These are phyloP conservation scores for Myodes glareolus DNA, from an alignment of 2,113 vertebrate species.

Conservation along the genomic window DNA sequence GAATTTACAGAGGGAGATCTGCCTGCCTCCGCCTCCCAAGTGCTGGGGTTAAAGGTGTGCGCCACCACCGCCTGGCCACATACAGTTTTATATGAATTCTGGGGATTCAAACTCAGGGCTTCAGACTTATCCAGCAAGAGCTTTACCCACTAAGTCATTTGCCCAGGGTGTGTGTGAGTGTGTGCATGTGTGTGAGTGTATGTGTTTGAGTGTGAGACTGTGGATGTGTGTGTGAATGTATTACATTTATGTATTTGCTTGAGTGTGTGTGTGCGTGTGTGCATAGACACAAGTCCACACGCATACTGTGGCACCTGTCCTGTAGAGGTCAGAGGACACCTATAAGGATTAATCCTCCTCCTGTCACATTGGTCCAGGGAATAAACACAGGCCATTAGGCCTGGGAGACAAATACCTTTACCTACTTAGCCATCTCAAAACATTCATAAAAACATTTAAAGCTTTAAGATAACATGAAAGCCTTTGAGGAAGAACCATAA, in stretches of 20 bases:
- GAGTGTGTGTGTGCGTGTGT: neutral
- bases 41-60: neutral
- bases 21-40: neutral
- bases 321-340: neutral
- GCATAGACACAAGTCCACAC: neutral
- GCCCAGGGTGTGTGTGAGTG: neutral
- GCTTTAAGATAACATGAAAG: neutral
- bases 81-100: neutral
- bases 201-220: neutral
- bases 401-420: neutral
- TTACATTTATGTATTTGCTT: too few species aligned
- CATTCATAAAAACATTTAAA: constrained; percentile 56
- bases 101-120: neutral
- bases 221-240: neutral
- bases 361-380: neutral
- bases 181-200: neutral
- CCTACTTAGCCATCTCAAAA: neutral
- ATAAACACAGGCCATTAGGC: neutral
- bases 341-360: neutral
- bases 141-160: too few species aligned
- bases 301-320: neutral
- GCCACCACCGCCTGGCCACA: neutral
- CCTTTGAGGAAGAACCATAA: constrained; percentile 56
- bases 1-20: neutral
- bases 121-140: neutral